Evolutionary conservation across 2,113 vertebrate species (phyloP).

Genomic region (Orthochromis malagaraziensis): DNA sequence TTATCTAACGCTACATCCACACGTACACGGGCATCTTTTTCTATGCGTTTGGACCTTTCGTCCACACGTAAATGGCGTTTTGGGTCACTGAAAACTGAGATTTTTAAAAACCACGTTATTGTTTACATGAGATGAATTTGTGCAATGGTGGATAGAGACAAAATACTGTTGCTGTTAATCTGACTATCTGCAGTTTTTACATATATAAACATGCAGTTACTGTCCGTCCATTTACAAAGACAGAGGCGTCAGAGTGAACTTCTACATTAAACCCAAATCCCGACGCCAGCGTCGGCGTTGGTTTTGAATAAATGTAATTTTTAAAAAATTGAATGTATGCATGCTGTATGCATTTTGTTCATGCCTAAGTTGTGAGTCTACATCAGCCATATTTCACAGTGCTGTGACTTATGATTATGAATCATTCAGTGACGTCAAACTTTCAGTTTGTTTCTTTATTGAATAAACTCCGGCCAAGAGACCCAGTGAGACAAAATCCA

Average conservation of each 20-base stretch:
- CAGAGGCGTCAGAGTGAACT: background rate
- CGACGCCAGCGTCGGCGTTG: accelerated
- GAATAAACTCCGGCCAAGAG: background rate
- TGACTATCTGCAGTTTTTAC: background rate
- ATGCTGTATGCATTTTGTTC: accelerated
- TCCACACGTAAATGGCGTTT: background rate
- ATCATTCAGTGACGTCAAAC: background rate
- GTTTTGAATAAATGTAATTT: background rate
- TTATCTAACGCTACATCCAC: accelerated
- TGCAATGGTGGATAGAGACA: accelerated
- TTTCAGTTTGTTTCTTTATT: background rate
- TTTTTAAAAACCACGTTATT: background rate
- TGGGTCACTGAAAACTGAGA: background rate
- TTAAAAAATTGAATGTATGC: accelerated
- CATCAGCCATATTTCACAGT: background rate
- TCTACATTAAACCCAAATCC: background rate
- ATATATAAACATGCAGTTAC: background rate
- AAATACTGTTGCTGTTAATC: background rate
- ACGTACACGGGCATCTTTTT: accelerated
- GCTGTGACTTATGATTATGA: accelerated
- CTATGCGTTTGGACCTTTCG: background rate
- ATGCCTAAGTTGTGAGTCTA: accelerated
- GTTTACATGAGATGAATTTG: background rate
- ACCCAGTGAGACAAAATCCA: background rate
- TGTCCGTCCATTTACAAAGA: background rate